phyloP scores from a whole-genome alignment of 2,888 invertebrate genomes.

The Pseudococcus viburni region DNA sequence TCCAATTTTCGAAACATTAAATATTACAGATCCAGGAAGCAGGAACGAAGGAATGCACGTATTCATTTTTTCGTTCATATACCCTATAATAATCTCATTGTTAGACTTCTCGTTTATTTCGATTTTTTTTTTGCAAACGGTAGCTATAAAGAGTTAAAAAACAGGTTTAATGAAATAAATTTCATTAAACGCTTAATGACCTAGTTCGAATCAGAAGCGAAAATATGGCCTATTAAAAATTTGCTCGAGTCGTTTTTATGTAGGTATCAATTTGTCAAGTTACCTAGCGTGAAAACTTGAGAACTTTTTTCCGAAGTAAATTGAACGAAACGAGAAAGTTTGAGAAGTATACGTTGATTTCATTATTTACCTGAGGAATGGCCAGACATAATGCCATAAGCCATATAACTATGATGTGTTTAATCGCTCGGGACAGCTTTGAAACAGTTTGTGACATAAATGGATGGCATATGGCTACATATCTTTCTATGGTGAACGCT shows the following conservation, averaged over 20 bases:
- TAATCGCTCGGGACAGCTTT: conserved; percentile 87
- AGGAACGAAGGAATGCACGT: too few species aligned
- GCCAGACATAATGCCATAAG: conserved; percentile 81
- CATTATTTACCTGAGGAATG: conserved; percentile 76
- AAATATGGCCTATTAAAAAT: neutral
- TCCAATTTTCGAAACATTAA: too few species aligned
- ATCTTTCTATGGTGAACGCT: conserved; percentile 88
- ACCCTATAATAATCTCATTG: too few species aligned
- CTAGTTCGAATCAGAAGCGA: neutral
- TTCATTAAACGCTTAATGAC: conserved; percentile 16
- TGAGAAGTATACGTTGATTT: neutral
- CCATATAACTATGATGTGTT: conserved; percentile 88
- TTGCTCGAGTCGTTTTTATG: neutral
- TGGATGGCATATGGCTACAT: conserved; percentile 87
- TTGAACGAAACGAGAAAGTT: neutral
- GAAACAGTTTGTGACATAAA: conserved; percentile 87
- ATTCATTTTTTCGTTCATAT: too few species aligned
- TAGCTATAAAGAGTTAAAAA: neutral
- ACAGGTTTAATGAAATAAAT: conserved; percentile 26
- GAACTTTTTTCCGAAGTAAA: neutral
- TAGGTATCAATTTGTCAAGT: neutral
- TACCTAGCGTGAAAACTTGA: neutral
- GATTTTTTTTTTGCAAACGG: neutral
- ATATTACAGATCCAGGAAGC: too few species aligned
- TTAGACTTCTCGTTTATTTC: neutral